Base-by-base conservation (phyloP, 2,888 invertebrate genomes). In the Mythimna vitellina region DNA sequence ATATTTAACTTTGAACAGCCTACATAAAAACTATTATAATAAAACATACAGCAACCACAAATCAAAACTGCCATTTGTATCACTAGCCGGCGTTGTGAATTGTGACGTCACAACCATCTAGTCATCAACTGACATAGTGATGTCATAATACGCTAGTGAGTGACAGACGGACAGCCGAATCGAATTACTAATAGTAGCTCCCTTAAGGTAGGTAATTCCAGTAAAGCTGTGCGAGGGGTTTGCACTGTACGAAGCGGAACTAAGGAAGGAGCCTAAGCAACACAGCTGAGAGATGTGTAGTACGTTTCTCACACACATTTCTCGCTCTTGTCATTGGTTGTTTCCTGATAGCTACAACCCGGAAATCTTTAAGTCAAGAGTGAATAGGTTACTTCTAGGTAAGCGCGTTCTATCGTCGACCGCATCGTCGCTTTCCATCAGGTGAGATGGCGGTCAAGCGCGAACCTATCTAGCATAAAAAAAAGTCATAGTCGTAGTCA, bases 71-170 rank as follows among this genome's bases (percentile, higher is more conserved):
- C 53, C 14, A 51, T 76, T 32, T 8, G 1, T 32, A 5, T 7
- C 32, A 35, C 32, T 0, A 35, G 32, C 32, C 32, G 32, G 32
- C 32, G 8, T 35, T 35, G 8, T 8, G 32, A 35, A 7, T 35
- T 35, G 32, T 35, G 32, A 35, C 32, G 32, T 35, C 32, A 35
- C 8, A 35, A 8, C 32, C 7, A 35, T 35, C 8, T 35, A 6
- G 7, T 25, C 42, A 35, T 57, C n/a, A 0, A 2, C 4, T 17
- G 35, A 60, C 38, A 10, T 42, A 38, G 38, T 42, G 38, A 42
- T 64, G 57, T 70, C 57, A 72, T 42, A 67, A 65, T 76, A 63
- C 66, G 76, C 68, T 67, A 20, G 65, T 65, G 66, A 42, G 56
- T 6, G 49, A 38, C 51, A 20, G 17, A 57, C 17, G 25, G 35